A percentile compares a stretch with the other conserved stretches of the same genome.
These are phyloP conservation scores for Sanderia malayensis DNA, from an alignment of 30 jellyfish, hydroid and myxozoan genomes.

Conservation along the genomic window DNA sequence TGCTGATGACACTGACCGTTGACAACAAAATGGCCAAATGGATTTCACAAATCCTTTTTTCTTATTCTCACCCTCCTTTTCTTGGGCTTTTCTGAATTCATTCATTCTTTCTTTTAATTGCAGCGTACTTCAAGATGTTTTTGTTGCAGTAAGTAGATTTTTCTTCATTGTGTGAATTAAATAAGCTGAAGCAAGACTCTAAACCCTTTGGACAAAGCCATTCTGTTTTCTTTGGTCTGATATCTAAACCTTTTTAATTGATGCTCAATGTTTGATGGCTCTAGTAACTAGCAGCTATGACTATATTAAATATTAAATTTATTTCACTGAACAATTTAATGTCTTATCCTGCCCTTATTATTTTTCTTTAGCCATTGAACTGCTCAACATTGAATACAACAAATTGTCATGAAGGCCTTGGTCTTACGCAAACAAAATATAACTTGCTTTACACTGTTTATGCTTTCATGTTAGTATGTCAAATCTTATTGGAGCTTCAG, in stretches of 20 bases:
- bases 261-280: neutral
- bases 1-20: no score
- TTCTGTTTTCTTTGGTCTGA: neutral
- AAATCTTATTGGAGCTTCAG: no score
- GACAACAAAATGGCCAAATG: no score
- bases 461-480: constrained; percentile 85
- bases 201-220: no score
- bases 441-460: constrained; percentile 79
- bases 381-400: constrained; percentile 54
- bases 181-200: no score
- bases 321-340: no score
- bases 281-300: neutral
- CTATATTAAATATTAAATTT: neutral
- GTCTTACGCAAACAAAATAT: constrained; percentile 79
- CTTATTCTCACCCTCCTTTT: no score
- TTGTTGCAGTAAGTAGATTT: constrained; percentile 62
- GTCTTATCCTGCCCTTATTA: no score
- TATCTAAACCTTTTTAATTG: neutral
- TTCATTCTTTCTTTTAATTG: no score
- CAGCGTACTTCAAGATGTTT: constrained; percentile 79
- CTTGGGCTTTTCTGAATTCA: no score
- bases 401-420: constrained; percentile 80
- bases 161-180: no score
- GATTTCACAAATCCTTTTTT: no score
- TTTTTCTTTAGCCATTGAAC: constrained; percentile 25